These are phyloP conservation scores for Bagarius yarrelli DNA, from an alignment of 2,113 vertebrate species.

Conservation along the genomic window DNA sequence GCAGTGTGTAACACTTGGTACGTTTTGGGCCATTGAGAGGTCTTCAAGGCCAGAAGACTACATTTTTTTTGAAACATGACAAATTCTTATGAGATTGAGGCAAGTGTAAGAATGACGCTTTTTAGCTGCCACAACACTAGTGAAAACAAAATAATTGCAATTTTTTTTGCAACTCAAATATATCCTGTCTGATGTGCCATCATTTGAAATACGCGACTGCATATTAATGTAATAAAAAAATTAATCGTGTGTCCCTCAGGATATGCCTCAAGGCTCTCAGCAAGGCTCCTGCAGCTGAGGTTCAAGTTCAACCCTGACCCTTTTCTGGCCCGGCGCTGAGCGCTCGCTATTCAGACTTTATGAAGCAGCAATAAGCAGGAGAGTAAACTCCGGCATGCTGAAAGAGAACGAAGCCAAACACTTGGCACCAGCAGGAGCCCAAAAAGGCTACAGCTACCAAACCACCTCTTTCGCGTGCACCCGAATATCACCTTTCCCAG, in stretches of 20 bases:
- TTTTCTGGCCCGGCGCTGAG: constrained; percentile 65
- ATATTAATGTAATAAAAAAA: too few species aligned
- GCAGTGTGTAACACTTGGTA: not conserved
- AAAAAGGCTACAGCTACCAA: constrained; percentile 41
- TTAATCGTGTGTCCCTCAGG: not conserved
- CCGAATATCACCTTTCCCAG: constrained; percentile 60
- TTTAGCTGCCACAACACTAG: not conserved
- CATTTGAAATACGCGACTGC: not conserved
- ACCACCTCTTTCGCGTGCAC: constrained; percentile 49
- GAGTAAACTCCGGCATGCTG: constrained; percentile 62
- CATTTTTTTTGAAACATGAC: not conserved
- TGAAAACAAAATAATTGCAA: not conserved
- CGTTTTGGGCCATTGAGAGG: too few species aligned
- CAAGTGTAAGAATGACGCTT: too few species aligned
- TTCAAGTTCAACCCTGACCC: constrained; percentile 71
- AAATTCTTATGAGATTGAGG: too few species aligned
- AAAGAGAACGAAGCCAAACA: constrained; percentile 60
- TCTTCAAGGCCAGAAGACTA: too few species aligned
- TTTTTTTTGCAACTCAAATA: too few species aligned
- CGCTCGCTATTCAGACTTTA: constrained; percentile 65
- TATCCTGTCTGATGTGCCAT: not conserved
- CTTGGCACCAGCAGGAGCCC: constrained; percentile 59
- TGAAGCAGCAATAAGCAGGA: constrained; percentile 71
- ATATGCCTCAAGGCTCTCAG: constrained; percentile 20
- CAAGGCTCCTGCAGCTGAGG: constrained; percentile 50